A percentile compares a stretch with the other conserved stretches of the same genome.
Conservation (phyloP, 2,113 vertebrate species). For the Xenotilapia leptura region DNA sequence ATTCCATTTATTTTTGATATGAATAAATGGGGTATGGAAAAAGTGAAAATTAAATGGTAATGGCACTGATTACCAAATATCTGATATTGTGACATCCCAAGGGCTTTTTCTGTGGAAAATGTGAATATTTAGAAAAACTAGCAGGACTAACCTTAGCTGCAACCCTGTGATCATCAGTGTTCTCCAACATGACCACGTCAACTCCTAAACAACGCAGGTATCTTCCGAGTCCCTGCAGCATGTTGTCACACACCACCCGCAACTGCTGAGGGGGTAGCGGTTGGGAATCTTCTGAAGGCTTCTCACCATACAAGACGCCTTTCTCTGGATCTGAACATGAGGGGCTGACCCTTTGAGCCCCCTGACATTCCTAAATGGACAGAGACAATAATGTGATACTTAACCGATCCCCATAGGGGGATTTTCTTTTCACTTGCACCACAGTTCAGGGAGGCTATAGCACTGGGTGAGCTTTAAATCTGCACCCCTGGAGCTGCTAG, state of each 20-base stretch:
- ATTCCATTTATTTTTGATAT: not conserved
- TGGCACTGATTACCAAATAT: not conserved
- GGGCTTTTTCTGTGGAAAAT: not conserved
- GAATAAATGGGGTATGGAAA: not conserved
- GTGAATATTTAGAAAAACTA: not conserved
- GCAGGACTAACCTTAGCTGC: constrained; percentile 76
- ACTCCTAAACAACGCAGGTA: constrained; percentile 82
- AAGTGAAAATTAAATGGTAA: not conserved
- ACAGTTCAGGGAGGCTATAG: constrained; percentile 45
- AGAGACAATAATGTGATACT: constrained; percentile 69
- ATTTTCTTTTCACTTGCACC: constrained; percentile 63
- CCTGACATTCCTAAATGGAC: constrained; percentile 68
- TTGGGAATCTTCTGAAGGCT: constrained; percentile 15
- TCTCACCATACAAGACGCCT: constrained; percentile 37
- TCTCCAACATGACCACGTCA: constrained; percentile 75
- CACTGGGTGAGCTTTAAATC: constrained; percentile 48
- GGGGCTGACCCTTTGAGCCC: constrained; percentile 59
- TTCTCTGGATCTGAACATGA: constrained; percentile 24
- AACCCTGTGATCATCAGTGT: constrained; percentile 75
- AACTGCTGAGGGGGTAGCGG: constrained; percentile 68
- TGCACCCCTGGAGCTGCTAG: constrained; percentile 48
- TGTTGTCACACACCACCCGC: constrained; percentile 82
- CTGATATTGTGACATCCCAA: not conserved
- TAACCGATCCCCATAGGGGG: constrained; percentile 57
- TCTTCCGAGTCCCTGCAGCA: constrained; percentile 84